Percentiles rank a stretch among this genome's conserved stretches.
Conservation (phyloP, 2,797 vertebrate genomes). For the Mionectes olivaceus region DNA sequence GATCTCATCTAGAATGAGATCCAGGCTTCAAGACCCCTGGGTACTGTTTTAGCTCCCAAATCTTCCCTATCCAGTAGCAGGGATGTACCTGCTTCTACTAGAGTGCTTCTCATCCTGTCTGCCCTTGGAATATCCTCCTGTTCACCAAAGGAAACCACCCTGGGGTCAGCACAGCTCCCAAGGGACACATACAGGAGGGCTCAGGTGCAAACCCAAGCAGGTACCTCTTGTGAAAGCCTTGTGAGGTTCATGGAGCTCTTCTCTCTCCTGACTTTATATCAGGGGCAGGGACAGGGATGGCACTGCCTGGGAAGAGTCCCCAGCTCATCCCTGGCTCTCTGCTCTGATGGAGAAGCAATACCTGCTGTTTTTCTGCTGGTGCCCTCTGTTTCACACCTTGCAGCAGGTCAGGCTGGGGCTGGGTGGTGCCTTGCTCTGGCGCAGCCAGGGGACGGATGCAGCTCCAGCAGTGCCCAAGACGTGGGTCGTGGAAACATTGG, state of each 20-base stretch:
- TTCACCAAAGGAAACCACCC: neutral
- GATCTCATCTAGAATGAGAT: neutral
- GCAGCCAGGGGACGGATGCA: neutral
- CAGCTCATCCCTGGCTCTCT: too few relatives aligned
- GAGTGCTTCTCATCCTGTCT: fast-evolving
- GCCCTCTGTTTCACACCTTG: fast-evolving
- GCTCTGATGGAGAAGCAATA: neutral
- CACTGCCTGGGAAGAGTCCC: fast-evolving
- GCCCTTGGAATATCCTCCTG: neutral
- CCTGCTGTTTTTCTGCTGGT: fast-evolving
- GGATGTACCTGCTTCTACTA: neutral
- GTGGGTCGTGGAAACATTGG: fast-evolving
- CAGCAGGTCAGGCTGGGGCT: neutral
- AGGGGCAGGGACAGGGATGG: fast-evolving
- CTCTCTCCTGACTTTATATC: neutral
- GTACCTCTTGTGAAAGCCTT: fast-evolving
- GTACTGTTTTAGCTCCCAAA: neutral
- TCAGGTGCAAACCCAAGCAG: neutral
- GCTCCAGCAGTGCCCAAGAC: fast-evolving
- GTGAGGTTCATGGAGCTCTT: neutral
- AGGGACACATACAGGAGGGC: fast-evolving
- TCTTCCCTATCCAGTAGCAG: fast-evolving
- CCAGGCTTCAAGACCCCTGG: neutral
- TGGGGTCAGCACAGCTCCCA: neutral
- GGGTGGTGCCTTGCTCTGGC: neutral